Conservation (phyloP, 2,888 invertebrate genomes). For the Eutolmus rufibarbis region DNA sequence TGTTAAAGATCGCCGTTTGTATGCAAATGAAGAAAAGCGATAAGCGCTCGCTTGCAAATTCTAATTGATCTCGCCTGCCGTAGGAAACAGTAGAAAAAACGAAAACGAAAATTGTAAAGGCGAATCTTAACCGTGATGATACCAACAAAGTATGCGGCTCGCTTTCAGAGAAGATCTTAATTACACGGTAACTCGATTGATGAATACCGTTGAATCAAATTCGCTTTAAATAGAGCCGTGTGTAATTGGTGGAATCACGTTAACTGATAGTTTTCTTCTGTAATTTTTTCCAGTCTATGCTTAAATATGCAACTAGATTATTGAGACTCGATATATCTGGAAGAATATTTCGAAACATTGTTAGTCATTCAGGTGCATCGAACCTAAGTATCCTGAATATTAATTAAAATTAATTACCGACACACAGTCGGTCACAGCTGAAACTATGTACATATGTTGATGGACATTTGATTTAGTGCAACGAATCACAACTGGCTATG, state of each 20-base stretch:
- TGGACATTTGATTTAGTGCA: too few species aligned
- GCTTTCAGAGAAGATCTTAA: not conserved
- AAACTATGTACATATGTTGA: too few species aligned
- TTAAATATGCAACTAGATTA: not conserved
- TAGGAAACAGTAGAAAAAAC: not conserved
- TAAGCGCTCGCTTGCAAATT: not conserved
- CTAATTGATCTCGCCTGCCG: not conserved
- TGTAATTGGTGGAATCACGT: not conserved
- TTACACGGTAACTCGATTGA: not conserved
- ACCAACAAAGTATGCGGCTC: not conserved
- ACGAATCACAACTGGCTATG: too few species aligned
- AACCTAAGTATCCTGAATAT: not conserved
- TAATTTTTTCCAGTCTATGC: not conserved
- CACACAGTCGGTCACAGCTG: too few species aligned
- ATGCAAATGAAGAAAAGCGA: not conserved
- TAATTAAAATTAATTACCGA: not conserved
- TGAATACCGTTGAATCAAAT: not conserved
- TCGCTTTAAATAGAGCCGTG: not conserved
- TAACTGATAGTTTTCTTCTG: not conserved
- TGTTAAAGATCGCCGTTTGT: not conserved
- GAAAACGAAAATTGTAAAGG: not conserved
- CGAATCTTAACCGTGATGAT: not conserved
- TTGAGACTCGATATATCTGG: not conserved
- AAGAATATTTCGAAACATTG: not conserved
- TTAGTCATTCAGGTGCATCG: not conserved